phyloP scores from a whole-genome alignment of 2,888 invertebrate genomes.

The Coelopa pilipes region DNA sequence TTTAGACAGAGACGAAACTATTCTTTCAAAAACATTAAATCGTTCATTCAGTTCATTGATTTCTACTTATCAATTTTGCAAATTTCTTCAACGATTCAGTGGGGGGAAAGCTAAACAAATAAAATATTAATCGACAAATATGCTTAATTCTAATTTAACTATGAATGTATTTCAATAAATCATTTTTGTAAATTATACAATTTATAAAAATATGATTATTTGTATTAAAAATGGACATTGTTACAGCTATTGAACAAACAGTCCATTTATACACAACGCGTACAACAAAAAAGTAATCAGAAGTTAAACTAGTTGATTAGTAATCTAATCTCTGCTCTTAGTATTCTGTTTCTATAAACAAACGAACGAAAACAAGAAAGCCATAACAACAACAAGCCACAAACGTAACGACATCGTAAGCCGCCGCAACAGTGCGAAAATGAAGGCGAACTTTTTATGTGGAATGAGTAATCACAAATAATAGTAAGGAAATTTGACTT shows the following conservation, averaged over 20 bases:
- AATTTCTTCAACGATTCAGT: background rate
- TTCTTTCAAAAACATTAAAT: too few relatives aligned
- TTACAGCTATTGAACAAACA: background rate
- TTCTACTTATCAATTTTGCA: background rate
- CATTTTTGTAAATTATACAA: background rate
- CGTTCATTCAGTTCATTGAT: too few relatives aligned
- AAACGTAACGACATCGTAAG: background rate
- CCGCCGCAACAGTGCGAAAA: constrained; percentile 20
- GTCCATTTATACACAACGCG: background rate
- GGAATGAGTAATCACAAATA: too few relatives aligned
- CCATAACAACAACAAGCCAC: constrained; percentile 3
- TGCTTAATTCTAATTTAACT: background rate
- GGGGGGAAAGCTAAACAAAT: background rate
- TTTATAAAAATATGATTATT: background rate
- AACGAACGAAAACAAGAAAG: background rate
- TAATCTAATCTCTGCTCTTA: constrained; percentile 5
- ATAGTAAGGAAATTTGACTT: background rate
- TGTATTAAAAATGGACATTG: too few relatives aligned
- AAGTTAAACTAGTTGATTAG: background rate
- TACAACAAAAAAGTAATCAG: background rate
- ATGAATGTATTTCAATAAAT: too few relatives aligned
- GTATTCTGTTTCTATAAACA: background rate
- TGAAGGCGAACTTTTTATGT: too few relatives aligned
- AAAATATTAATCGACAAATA: too few relatives aligned
- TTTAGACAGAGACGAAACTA: too few relatives aligned